Conservation (phyloP, 1,140 invertebrate genomes). For the Ceratina australensis region DNA sequence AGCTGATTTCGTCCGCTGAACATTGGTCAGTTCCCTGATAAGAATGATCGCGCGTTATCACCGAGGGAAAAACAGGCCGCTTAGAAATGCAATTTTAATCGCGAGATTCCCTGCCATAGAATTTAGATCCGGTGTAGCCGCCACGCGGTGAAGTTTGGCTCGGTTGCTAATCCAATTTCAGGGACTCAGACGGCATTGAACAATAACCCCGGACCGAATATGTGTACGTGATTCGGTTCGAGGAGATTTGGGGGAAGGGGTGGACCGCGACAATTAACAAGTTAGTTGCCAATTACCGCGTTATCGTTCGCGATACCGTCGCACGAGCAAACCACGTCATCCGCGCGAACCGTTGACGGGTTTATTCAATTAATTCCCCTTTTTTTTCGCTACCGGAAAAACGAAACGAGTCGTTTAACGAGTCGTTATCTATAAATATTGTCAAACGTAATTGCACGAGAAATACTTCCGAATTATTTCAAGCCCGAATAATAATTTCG, state of each 20-base stretch:
- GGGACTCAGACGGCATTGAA: not conserved
- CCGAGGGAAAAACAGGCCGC: not conserved
- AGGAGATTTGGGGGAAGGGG: constrained; percentile 5
- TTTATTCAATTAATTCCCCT: constrained; percentile 8
- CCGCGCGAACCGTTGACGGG: not conserved
- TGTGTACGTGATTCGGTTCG: constrained; percentile 3
- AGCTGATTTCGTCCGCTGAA: not conserved
- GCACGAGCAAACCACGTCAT: constrained; percentile 22
- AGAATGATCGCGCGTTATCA: not conserved
- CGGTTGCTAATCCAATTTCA: not conserved
- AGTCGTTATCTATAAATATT: too few relatives aligned
- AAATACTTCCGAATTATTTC: too few relatives aligned
- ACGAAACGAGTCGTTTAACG: not conserved
- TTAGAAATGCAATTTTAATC: not conserved
- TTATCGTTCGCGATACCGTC: constrained; percentile 26
- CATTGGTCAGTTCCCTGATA: constrained; percentile 1
- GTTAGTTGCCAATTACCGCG: constrained; percentile 32
- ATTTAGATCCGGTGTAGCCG: not conserved
- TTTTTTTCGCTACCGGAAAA: not conserved
- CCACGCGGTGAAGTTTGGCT: too few relatives aligned
- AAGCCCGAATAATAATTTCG: not conserved
- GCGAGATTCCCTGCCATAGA: not conserved
- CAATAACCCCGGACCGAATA: not conserved
- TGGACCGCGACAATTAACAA: constrained; percentile 17
- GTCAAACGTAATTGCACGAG: not conserved